Base-by-base conservation (phyloP, 2,888 invertebrate species). In the Didymodactylos carnosus region DNA sequence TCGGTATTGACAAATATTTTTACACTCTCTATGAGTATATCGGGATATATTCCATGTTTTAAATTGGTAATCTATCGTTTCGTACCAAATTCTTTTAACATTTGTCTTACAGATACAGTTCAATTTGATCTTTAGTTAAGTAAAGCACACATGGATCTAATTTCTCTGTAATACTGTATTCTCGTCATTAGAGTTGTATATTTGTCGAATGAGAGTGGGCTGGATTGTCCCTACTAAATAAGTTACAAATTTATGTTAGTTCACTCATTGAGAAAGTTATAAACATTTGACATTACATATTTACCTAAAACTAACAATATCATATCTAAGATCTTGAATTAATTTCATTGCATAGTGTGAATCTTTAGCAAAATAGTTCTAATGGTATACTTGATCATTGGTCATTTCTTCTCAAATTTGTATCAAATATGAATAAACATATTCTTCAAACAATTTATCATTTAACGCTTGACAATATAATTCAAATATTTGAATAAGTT, bases 181-280 rank as follows among this genome's bases (percentile, higher is more conserved):
- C 62, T n/a, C 35, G 8, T 62, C 62, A 2, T 62, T 35, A 62
- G 10, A 10, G 11, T 27, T 35, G 29, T 29, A 62, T 62, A 35
- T 0, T 19, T 35, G 62, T 2, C 8, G 62, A 35, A 5, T 39
- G 70, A n/a, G n/a, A n/a, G n/a, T n/a, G n/a, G n/a, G n/a, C n/a
- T n/a, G n/a, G 2, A 94, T 87, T 0, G 93, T 92, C 94, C 95
- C 97, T 83, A 97, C 97, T n/a, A n/a, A n/a, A n/a, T n/a, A n/a
- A n/a, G n/a, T n/a, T n/a, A n/a, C n/a, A n/a, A n/a, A n/a, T n/a
- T n/a, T n/a, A n/a, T n/a, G n/a, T n/a, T n/a, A n/a, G n/a, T n/a
- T n/a, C n/a, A n/a, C n/a, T n/a, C n/a, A n/a, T n/a, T n/a, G n/a
- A n/a, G n/a, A n/a, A n/a, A n/a, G n/a, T n/a, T n/a, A n/a, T n/a